Percentiles rank a stretch among this genome's conserved stretches.
phyloP scores from a whole-genome alignment of 2,797 vertebrate genomes.

The Cuniculus paca region DNA sequence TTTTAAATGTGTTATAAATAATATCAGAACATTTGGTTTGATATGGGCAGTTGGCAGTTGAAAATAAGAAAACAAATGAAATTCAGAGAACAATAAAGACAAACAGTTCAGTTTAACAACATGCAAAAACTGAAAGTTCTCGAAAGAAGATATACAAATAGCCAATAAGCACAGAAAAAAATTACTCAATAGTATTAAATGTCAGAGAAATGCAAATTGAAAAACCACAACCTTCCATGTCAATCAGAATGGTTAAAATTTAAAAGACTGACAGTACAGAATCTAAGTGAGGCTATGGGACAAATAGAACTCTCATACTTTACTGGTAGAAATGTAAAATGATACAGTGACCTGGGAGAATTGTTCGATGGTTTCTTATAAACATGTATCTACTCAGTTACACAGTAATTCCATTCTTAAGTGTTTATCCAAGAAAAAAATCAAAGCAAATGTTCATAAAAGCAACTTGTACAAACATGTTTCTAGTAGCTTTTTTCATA shows the following conservation, averaged over 20 bases:
- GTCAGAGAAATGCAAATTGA: conserved; percentile 42
- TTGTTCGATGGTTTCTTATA: not conserved
- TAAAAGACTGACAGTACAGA: not conserved
- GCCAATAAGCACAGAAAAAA: not conserved
- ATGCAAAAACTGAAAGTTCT: not conserved
- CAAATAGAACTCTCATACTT: not conserved
- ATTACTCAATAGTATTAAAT: not conserved
- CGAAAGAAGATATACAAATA: conserved; percentile 5
- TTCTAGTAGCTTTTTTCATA: not conserved
- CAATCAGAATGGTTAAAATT: not conserved
- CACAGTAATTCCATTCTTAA: not conserved
- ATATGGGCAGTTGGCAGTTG: conserved; percentile 12
- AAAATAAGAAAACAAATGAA: conserved; percentile 21
- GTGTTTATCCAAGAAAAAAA: conserved; percentile 34
- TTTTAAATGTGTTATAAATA: conserved; percentile 46
- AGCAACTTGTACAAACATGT: not conserved
- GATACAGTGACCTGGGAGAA: not conserved
- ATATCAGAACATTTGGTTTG: conserved; percentile 50
- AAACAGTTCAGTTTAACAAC: not conserved
- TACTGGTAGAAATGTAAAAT: not conserved
- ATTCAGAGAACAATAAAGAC: conserved; percentile 53
- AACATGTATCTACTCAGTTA: not conserved
- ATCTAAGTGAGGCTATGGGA: not conserved
- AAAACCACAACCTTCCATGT: conserved; percentile 26
- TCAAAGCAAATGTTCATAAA: conserved; percentile 25